Evolutionary conservation across 2,888 invertebrate species (phyloP), one percentile per base, ranked within the genome.

Genomic region (Noctua comes): DNA sequence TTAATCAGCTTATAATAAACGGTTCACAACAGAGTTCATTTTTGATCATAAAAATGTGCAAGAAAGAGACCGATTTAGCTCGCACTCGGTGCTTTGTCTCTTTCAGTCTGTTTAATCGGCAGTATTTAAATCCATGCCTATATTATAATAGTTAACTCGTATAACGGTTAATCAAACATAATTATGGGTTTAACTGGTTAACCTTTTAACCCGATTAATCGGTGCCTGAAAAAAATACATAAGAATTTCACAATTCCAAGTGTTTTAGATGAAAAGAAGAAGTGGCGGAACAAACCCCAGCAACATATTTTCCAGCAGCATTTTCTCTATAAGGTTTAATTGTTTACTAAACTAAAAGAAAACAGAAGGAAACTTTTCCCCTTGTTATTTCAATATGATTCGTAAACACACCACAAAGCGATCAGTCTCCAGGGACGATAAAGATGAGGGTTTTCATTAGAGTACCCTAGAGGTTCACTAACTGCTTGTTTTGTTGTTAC

Each of bases 381-480:
- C 59, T 68, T 71, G 71, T 76, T 82, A 74, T 82, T 77, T 71
- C 74, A 75, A 75, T 86, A 70, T 74, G 76, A 79, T 77, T 80
- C 77, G 75, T 73, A 79, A 77, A 79, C 86, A 83, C 77, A 85
- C 86, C 87, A 88, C 89, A 88, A 89, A 86, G 80, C 87, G 90
- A 90, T 90, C 87, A 90, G 76, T 86, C 88, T 86, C 86, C 40
- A 24, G 86, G 81, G 88, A 84, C 86, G 80, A 89, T 90, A 88
- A 89, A 83, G 86, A 85, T 85, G 86, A 82, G 88, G 86, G 83
- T 80, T 85, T 80, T 81, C 85, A 86, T 86, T 83, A 76, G 66
- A 84, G 85, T 82, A 70, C 81, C 79, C 74, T 75, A 64, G 86
- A 73, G 77, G 36, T 59, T 73, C 59, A 71, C 74, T 77, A 81